phyloP scores from a whole-genome alignment of 2,797 vertebrate species.

The Spheniscus humboldti region DNA sequence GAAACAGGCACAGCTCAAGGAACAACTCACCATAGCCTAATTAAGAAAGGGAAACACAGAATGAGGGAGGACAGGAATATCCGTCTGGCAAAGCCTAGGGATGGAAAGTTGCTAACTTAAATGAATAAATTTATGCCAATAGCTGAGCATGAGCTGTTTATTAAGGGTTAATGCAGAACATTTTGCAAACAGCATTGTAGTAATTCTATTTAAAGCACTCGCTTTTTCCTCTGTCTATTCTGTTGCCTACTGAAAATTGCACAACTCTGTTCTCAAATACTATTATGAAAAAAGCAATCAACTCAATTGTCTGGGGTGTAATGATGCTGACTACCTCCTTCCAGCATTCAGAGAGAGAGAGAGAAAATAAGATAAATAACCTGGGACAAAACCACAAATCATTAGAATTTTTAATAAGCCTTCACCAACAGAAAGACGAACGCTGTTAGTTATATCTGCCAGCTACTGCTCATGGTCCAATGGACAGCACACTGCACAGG shows the following conservation, averaged over 20 bases:
- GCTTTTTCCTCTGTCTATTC: conserved; percentile 45
- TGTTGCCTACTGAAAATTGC: conserved; percentile 51
- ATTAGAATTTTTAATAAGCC: conserved; percentile 64
- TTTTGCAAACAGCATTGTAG: conserved; percentile 29
- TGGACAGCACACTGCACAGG: not conserved
- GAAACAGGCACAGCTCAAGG: not conserved
- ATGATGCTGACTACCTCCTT: conserved; percentile 61
- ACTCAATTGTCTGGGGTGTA: conserved; percentile 60
- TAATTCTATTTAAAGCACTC: conserved; percentile 52
- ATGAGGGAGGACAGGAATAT: not conserved
- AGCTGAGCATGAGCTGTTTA: not conserved
- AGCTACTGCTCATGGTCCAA: not conserved
- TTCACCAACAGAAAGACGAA: conserved; percentile 1
- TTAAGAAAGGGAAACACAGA: not conserved
- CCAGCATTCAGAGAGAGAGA: not conserved
- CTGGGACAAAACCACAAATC: conserved; percentile 42
- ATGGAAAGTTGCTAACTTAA: not conserved
- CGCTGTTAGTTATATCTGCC: conserved; percentile 6
- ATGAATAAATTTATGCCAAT: not conserved
- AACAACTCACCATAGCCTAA: not conserved
- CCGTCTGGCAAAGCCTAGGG: not conserved
- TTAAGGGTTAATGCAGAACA: conserved; percentile 55
- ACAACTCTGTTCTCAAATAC: conserved; percentile 50
- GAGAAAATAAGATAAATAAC: conserved; percentile 48
- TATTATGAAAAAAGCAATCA: conserved; percentile 66